These are phyloP conservation scores for Oryzias celebensis DNA, from an alignment of 2,113 vertebrate species.

Conservation along the genomic window DNA sequence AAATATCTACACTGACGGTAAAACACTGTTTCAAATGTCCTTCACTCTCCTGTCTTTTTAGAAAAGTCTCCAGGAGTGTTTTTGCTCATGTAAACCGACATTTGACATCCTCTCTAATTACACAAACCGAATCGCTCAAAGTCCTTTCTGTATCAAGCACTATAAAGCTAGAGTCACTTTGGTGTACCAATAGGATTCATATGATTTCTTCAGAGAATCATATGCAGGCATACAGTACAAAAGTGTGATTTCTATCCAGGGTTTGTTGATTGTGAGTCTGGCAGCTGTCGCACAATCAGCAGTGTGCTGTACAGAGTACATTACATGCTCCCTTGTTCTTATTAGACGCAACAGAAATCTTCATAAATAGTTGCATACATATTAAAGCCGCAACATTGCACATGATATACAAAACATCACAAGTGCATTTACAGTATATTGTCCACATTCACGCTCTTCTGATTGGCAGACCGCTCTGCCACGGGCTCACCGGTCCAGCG, in stretches of 20 bases:
- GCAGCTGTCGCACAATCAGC: constrained; percentile 83
- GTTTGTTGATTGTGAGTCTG: constrained; percentile 72
- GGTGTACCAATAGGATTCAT: constrained; percentile 67
- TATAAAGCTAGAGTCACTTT: constrained; percentile 76
- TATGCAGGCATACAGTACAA: constrained; percentile 64
- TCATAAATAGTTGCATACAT: constrained; percentile 99
- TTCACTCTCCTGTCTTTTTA: constrained; percentile 13
- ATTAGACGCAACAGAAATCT: constrained; percentile 97
- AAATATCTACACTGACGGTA: constrained; percentile 43
- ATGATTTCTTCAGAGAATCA: no score
- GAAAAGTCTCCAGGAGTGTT: constrained; percentile 8
- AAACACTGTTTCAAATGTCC: constrained; percentile 22
- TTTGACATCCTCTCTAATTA: constrained; percentile 39
- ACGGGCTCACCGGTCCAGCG: constrained; percentile 67
- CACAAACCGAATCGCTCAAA: constrained; percentile 44
- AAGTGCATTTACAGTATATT: constrained; percentile 94
- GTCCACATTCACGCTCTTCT: constrained; percentile 71
- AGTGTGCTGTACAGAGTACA: constrained; percentile 88
- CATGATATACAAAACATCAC: constrained; percentile 92
- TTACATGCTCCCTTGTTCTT: constrained; percentile 91
- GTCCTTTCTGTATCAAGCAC: constrained; percentile 51
- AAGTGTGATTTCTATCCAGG: constrained; percentile 58
- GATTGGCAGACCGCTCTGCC: constrained; percentile 55
- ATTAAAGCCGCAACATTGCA: constrained; percentile 99
- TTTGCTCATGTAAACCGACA: constrained; percentile 69